A percentile compares a stretch with the other conserved stretches of the same genome.
Evolutionary conservation across 53 echinoderm and acorn worm species (phyloP).

Genomic region (Glandiceps talaboti): DNA sequence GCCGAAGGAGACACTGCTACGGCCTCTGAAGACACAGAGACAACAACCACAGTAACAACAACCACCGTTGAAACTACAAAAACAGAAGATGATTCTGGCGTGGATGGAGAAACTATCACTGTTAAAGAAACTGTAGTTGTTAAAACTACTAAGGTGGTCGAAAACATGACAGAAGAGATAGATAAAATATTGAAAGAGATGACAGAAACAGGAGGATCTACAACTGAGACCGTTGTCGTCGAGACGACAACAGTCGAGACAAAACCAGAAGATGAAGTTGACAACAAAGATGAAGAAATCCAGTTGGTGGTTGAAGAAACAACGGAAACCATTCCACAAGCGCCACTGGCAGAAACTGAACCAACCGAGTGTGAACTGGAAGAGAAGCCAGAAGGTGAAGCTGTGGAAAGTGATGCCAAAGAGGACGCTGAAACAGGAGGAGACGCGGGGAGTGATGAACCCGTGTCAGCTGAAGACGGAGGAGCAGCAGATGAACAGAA

Average conservation of each 20-base stretch:
- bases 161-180: not conserved
- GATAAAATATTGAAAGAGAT: not conserved
- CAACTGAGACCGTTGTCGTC: too few species aligned
- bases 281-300: not conserved
- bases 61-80: not conserved
- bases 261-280: not conserved
- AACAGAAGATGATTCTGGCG: not conserved
- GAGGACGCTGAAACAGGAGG: not conserved
- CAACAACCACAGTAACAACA: not conserved
- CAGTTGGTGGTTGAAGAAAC: not conserved
- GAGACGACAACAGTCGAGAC: too few species aligned
- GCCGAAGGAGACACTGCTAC: not conserved
- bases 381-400: not conserved
- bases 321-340: not conserved
- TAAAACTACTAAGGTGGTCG: not conserved
- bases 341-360: not conserved
- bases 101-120: not conserved
- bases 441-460: not conserved
- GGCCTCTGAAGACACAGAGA: not conserved
- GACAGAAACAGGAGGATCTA: not conserved
- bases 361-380: too few species aligned
- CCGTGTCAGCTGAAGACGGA: not conserved
- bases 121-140: not conserved
- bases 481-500: not conserved
- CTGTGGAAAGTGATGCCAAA: not conserved